Percentiles rank a stretch among this genome's conserved stretches.
Conservation (phyloP, 2,888 invertebrate species). For the Eupithecia pulchellata region DNA sequence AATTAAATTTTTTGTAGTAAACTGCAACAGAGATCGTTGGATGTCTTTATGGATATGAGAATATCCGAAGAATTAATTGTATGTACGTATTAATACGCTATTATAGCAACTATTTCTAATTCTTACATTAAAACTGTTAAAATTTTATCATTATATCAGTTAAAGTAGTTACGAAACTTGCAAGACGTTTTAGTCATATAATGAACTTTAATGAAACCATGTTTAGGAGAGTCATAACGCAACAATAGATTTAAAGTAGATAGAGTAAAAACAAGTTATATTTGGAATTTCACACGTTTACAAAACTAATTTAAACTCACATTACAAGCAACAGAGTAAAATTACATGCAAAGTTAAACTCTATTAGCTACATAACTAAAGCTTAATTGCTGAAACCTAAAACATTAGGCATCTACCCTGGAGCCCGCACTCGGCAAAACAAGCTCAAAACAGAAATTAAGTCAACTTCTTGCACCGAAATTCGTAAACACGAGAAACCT, state of each 20-base stretch:
- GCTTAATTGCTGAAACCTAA: conserved; percentile 12
- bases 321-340: not conserved
- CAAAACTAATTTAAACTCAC: not conserved
- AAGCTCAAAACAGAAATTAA: conserved; percentile 28
- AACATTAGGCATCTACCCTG: conserved; percentile 2
- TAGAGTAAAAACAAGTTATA: not conserved
- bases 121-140: too few relatives aligned
- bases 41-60: not conserved
- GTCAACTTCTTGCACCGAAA: conserved; percentile 13
- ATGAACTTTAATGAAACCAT: too few relatives aligned
- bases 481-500: conserved; percentile 18
- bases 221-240: not conserved
- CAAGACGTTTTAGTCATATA: too few relatives aligned
- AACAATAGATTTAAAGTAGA: not conserved
- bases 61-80: not conserved
- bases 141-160: too few relatives aligned
- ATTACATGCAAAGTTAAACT: not conserved
- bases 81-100: too few relatives aligned
- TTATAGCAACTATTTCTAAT: too few relatives aligned
- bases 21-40: too few relatives aligned
- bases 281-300: not conserved
- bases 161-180: too few relatives aligned
- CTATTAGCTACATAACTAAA: not conserved
- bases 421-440: conserved; percentile 9
- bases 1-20: too few relatives aligned